These are phyloP conservation scores for Pseudochromis fuscus DNA, from an alignment of 2,797 vertebrate species.

Conservation along the genomic window DNA sequence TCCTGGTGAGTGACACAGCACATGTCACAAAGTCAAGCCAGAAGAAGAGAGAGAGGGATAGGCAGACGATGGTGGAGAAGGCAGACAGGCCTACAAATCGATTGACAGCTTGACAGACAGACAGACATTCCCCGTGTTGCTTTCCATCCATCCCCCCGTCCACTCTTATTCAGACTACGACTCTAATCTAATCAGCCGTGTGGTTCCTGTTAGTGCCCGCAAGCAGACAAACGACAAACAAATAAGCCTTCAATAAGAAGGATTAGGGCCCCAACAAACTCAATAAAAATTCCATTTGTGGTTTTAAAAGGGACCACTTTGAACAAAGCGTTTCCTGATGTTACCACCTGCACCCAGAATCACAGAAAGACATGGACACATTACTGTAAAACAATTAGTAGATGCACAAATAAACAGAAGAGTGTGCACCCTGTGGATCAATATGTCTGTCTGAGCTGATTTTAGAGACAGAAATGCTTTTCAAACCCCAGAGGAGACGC, in stretches of 20 bases:
- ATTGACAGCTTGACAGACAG: conserved; percentile 50
- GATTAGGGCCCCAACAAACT: conserved; percentile 76
- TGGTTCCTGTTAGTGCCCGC: conserved; percentile 73
- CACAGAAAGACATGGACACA: conserved; percentile 61
- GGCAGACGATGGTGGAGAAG: conserved; percentile 4
- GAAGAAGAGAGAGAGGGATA: neutral
- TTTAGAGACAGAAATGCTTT: conserved; percentile 26
- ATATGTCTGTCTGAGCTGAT: conserved; percentile 55
- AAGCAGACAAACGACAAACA: conserved; percentile 79
- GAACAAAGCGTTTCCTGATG: conserved; percentile 64
- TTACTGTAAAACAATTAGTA: conserved; percentile 70
- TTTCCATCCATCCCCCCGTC: conserved; percentile 55
- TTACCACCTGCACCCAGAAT: conserved; percentile 69
- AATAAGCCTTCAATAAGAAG: conserved; percentile 79
- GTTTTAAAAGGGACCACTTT: conserved; percentile 76
- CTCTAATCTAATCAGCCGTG: conserved; percentile 71
- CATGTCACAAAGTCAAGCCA: conserved; percentile 4
- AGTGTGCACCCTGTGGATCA: conserved; percentile 47
- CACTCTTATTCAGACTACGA: conserved; percentile 55
- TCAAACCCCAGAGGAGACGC: conserved; percentile 5
- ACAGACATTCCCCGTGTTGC: conserved; percentile 54
- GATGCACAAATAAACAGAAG: conserved; percentile 55
- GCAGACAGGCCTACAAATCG: conserved; percentile 47
- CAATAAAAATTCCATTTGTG: conserved; percentile 83
- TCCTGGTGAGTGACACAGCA: conserved; percentile 91